phyloP scores from a whole-genome alignment of 2,888 invertebrate genomes.

The Eumacrocentrus americanus region DNA sequence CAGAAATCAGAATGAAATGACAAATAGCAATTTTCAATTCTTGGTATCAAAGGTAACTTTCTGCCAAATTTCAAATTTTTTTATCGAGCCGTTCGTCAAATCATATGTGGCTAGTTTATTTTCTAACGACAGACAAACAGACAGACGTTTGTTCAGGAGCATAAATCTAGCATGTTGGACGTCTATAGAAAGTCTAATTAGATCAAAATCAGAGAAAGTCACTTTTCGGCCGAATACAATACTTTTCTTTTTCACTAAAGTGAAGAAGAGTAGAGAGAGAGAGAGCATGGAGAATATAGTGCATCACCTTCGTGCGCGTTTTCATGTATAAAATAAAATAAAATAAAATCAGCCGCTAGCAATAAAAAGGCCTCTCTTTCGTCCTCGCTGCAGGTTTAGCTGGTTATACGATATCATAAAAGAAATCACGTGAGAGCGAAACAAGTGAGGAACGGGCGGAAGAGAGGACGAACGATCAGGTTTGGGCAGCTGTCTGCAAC shows the following conservation, averaged over 20 bases:
- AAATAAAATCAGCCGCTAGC: slow-evolving; percentile 1
- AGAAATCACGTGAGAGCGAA: slow-evolving; percentile 54
- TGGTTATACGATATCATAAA: slow-evolving; percentile 59
- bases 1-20: slow-evolving; percentile 22
- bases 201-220: no score
- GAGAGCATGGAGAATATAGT: no score
- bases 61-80: neutral
- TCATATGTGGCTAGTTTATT: neutral
- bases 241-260: no score
- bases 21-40: no score
- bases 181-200: no score
- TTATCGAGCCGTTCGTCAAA: neutral
- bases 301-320: neutral
- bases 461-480: slow-evolving; percentile 55
- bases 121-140: neutral
- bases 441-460: slow-evolving; percentile 37
- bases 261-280: no score
- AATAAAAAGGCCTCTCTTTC: slow-evolving; percentile 6
- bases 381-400: slow-evolving; percentile 46
- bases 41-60: slow-evolving; percentile 8
- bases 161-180: neutral
- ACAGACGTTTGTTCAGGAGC: neutral
- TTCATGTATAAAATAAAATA: neutral
- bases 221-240: no score
- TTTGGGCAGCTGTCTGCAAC: slow-evolving; percentile 60